Base-by-base conservation (phyloP, 2,888 invertebrate species). In the Hydroisotoma schaefferi region DNA sequence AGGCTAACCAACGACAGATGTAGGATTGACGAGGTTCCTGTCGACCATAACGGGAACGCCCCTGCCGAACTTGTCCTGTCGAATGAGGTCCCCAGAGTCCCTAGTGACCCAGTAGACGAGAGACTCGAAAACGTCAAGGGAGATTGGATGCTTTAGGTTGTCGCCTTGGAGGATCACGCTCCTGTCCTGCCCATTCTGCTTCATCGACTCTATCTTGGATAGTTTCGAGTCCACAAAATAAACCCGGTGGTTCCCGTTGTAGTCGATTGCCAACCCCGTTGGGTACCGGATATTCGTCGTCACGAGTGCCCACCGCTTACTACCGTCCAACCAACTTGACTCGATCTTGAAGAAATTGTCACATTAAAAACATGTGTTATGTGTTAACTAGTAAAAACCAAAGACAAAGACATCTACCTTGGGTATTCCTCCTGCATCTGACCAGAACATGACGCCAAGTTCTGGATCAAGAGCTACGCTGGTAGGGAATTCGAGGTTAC, bases 211-310 rank as follows among this genome's bases (percentile, higher is more conserved):
- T 54, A 97, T 91, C 0, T 85, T 87, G 73, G 93, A 90, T 37
- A 92, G 79, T 76, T 98, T 98, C 0, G 89, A 87, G 76, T 99
- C 99, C 0, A 89, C 91, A 97, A 98, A 99, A 78, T 90, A 99
- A 18, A 99, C 80, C 0, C 89, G 82, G 75, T 94, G 90, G 62
- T 88, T 88, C 85, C 91, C 91, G 0, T 87, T 83, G 74, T 87
- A 89, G 75, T 99, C 99, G 49, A 99, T 86, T 0, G 94, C 84
- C 10, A 99, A 76, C 0, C 94, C 94, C 0, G 91, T 85, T 0
- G 98, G 98, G 74, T 89, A 88, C 25, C 90, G 82, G 26, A 98
- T 83, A 62, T 84, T 84, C 62, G 90, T 90, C 0, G 87, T 85
- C 6, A 94, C 86, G 2, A 99, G 77, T 0, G 88, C 85, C 55